phyloP scores from a whole-genome alignment of 1,140 invertebrate species.

The Panonychus citri region DNA sequence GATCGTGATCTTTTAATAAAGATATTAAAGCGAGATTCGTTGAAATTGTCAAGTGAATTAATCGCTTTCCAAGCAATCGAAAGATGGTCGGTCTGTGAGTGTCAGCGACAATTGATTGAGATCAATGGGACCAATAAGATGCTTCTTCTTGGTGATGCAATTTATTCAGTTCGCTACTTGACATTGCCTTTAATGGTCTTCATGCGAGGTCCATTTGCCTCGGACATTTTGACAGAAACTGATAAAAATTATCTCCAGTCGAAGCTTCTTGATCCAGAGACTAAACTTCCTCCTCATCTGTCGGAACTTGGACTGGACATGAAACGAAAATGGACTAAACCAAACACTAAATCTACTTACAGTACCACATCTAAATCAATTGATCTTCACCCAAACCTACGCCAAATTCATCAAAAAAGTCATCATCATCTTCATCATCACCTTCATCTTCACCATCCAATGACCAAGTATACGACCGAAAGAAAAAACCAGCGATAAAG shows the following conservation, averaged over 20 bases:
- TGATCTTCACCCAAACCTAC: not conserved
- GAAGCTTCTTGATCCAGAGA: conserved; percentile 8
- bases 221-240: conserved; percentile 20
- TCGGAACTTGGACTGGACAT: not conserved
- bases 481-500: conserved; percentile 13
- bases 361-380: not conserved
- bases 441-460: too few relatives aligned
- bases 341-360: not conserved
- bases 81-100: conserved; percentile 40
- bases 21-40: conserved; percentile 31
- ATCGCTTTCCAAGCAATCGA: conserved; percentile 17
- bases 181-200: conserved; percentile 36
- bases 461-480: not conserved
- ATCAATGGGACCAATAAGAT: conserved; percentile 34
- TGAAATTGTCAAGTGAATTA: conserved; percentile 14
- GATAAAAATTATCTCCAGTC: conserved; percentile 19
- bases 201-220: conserved; percentile 24
- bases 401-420: not conserved
- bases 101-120: conserved; percentile 35
- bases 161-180: conserved; percentile 39
- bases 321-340: not conserved
- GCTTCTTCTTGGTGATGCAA: conserved; percentile 31
- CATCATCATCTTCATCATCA: not conserved
- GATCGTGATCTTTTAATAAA: conserved; percentile 32
- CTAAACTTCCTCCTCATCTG: not conserved